Conservation (phyloP, 2,888 invertebrate species). For the Cephus pulcher region DNA sequence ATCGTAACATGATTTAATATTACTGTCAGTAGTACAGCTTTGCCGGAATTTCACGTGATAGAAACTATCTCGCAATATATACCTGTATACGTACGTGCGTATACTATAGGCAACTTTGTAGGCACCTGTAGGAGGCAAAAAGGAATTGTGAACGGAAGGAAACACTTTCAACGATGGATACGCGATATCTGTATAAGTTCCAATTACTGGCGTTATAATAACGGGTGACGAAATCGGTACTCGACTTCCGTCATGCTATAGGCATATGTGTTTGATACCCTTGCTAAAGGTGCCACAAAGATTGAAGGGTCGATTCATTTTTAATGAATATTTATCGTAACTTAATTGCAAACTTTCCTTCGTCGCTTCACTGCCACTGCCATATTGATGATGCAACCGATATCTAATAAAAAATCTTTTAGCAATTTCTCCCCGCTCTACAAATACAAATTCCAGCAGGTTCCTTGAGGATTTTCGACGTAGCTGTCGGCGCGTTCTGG, state of each 20-base stretch:
- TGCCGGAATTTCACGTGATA: not conserved
- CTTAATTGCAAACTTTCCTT: not conserved
- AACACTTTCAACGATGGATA: not conserved
- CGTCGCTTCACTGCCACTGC: not conserved
- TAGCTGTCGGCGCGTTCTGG: conserved; percentile 1
- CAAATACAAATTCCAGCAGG: not conserved
- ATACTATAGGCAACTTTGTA: not conserved
- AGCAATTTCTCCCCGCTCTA: not conserved
- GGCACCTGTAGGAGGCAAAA: not conserved
- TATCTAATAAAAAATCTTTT: not conserved
- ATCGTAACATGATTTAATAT: not conserved
- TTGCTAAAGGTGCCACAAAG: not conserved
- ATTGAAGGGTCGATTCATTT: not conserved
- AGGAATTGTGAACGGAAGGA: not conserved
- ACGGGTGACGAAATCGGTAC: not conserved
- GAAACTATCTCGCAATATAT: too few species aligned
- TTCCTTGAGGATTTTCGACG: not conserved
- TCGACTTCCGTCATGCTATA: not conserved
- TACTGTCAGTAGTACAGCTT: not conserved
- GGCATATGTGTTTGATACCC: not conserved
- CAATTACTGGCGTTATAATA: not conserved
- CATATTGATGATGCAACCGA: not conserved
- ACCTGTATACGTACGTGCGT: not conserved
- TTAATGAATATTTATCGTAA: not conserved
- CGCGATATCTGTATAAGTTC: not conserved